A percentile compares a stretch with the other conserved stretches of the same genome.
Conservation (phyloP, 2,797 vertebrate genomes). For the Atherinosoma microstoma region DNA sequence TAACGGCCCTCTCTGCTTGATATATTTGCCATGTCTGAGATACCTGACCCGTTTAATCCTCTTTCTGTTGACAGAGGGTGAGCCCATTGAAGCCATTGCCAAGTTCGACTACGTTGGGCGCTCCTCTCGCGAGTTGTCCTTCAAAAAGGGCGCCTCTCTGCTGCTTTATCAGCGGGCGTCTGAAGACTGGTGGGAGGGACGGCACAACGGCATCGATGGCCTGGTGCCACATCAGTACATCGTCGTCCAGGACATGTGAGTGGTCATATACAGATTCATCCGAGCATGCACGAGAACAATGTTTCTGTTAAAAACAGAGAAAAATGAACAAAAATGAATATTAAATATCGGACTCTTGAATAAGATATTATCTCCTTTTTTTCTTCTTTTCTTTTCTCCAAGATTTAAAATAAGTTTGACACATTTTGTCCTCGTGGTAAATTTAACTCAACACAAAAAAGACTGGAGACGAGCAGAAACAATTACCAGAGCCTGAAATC, state of each 20-base stretch:
- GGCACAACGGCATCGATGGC: slow-evolving; percentile 97
- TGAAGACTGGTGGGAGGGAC: slow-evolving; percentile 99
- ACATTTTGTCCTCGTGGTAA: background rate
- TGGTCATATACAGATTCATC: slow-evolving; percentile 27
- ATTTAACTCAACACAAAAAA: no score
- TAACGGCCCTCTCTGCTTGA: slow-evolving; percentile 9
- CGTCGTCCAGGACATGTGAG: slow-evolving; percentile 99
- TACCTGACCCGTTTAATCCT: slow-evolving; percentile 51
- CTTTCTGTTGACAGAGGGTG: slow-evolving; percentile 86
- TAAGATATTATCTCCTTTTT: background rate
- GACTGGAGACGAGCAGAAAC: no score
- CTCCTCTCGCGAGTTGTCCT: slow-evolving; percentile 94
- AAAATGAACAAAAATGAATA: background rate
- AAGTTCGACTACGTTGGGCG: slow-evolving; percentile 97
- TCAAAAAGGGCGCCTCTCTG: slow-evolving; percentile 98
- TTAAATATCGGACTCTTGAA: background rate
- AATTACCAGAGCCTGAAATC: no score
- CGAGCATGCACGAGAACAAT: background rate
- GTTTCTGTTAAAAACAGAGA: background rate
- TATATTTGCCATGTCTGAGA: slow-evolving; percentile 30
- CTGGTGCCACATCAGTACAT: slow-evolving; percentile 99
- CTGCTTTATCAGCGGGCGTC: slow-evolving; percentile 97
- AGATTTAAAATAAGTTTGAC: background rate
- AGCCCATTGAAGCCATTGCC: slow-evolving; percentile 98
- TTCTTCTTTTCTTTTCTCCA: slow-evolving; percentile 3